Base-by-base conservation (phyloP, 2,888 invertebrate genomes). In the Autographa gamma region DNA sequence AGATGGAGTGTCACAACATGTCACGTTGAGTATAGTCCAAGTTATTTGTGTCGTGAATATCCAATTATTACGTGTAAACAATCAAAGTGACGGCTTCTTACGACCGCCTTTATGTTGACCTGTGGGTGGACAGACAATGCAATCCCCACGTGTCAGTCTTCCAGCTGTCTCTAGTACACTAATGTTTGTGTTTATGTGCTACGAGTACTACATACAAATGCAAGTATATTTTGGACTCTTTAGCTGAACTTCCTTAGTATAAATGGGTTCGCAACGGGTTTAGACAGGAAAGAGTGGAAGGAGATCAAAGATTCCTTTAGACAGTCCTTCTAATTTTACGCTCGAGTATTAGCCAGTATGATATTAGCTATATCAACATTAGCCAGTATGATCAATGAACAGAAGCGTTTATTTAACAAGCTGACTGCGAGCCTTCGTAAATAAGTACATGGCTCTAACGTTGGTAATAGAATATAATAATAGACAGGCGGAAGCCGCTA, bases 11-110 rank as follows among this genome's bases (percentile, higher is more conserved):
- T 82, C 86, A 86, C 80, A 83, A 82, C 76, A 75, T 86, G 87
- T 87, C 85, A 83, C 74, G 73, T 69, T 80, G 76, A 87, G 87
- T 83, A 78, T 83, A 76, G 83, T 87, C 80, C 80, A 78, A 84
- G 84, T 84, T 85, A 83, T 84, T 66, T 66, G 60, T 63, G 81
- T 84, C 83, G 85, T 86, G 83, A 82, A 85, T 84, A 85, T 83
- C 82, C 81, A 85, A 68, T 66, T 63, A 73, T 66, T 74, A 64
- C 77, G 75, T 78, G 74, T 77, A 84, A 86, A 85, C 83, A 83
- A 79, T 79, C 77, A 41, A 48, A 71, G 77, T 82, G 81, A 87
- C 87, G 89, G 84, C 70, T 63, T 58, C 68, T 69, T 73, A 63
- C 69, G 58, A 73, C 68, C 70, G 72, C 77, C 76, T 81, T 71